Evolutionary conservation across 2,888 invertebrate genomes (phyloP), one percentile per base, ranked within the genome.

Genomic region (Acronicta aceris): DNA sequence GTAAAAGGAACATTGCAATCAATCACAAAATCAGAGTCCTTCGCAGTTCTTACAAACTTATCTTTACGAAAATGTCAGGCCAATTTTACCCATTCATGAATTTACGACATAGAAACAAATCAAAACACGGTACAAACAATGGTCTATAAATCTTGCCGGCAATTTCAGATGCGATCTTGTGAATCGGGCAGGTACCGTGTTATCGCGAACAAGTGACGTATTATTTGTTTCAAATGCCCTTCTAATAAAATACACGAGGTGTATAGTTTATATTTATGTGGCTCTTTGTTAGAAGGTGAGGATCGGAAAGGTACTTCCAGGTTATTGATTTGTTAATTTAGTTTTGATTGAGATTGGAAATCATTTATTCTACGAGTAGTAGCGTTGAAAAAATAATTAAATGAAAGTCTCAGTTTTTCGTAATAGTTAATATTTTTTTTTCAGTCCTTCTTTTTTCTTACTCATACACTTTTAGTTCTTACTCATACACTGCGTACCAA

Each of bases 101-200:
- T 86, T 86, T 87, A 87, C 81, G 86, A 82, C 81, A 79, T 75
- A 79, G 83, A 89, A 88, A 90, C 88, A 90, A 89, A 90, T 90
- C 89, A 90, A 89, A 89, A 88, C 84, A 85, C 77, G 80, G 82
- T 81, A 81, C 84, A 87, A 89, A 89, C 90, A 89, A 87, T 85
- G 83, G 84, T 76, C 84, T 76, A 89, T 91, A 91, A 90, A 91
- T 91, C 90, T 89, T 81, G 67, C 76, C 69, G 78, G 87, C 90
- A 90, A 90, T 90, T 90, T 89, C 85, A 89, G 90, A 90, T 90
- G 85, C 86, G 86, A 90, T 91, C 90, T 88, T 74, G 83, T 82
- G 68, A 76, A 88, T 86, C 82, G 84, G 76, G 66, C 86, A 85
- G 87, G 86, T 88, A 87, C 83, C 77, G 76, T 74, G 78, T 75